Evolutionary conservation across 2,113 vertebrate species (phyloP), one percentile per base, ranked within the genome.

Genomic region (Daphoenositta chrysoptera): DNA sequence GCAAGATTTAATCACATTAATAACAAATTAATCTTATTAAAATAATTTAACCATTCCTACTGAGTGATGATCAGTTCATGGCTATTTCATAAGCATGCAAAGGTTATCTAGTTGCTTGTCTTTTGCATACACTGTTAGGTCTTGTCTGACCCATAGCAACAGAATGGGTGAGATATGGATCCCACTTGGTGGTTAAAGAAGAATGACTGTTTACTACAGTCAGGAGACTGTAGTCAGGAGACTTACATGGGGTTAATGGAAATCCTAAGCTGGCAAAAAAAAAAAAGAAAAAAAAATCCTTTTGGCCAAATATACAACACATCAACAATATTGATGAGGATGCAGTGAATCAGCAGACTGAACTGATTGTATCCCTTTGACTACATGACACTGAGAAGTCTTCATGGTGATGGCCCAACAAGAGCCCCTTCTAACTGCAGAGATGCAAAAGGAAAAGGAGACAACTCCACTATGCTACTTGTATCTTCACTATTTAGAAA

Each of bases 401-500:
- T 56, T 12, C 30, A 21, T 8, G 8, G 18, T 26, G 86, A 53
- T 35, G 20, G 45, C 37, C 37, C 47, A 69, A 4, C 0, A 1
- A 69, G n/a, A 70, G 14, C 15, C 51, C 22, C 30, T 63, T 42
- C 8, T 7, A 27, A 54, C 30, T 42, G 31, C 2, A 3, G 24
- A 63, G 19, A 39, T 44, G 20, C 17, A 77, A 80, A 50, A 83
- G 16, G 27, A 35, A 86, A 65, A 64, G 27, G 9, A 70, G 9
- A 47, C 28, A 88, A 73, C 35, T 2, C 23, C 16, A 31, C 0
- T 0, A 20, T 56, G 53, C 16, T 54, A 17, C 21, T 61, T 53
- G 6, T 44, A 61, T 53, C 17, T 51, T 91, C 51, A 11, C 15
- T 68, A 4, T 60, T 72, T 19, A 45, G 73, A 89, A 42, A 90